These are phyloP conservation scores for Dufourea novaeangliae DNA, from an alignment of 1,140 invertebrate genomes.

Conservation along the genomic window DNA sequence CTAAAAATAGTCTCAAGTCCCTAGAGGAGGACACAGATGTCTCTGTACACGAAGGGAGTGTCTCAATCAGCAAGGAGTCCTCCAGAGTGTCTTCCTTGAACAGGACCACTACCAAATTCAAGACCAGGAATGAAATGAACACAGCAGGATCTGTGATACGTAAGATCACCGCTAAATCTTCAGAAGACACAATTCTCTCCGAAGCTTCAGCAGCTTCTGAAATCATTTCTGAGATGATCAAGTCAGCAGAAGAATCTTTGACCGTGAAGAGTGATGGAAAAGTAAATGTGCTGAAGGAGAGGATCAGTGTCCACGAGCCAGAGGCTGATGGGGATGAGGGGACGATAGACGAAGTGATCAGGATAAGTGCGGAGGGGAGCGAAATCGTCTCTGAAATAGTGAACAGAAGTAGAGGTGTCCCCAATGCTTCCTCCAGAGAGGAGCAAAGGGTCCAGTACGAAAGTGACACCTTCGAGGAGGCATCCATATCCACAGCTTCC, in stretches of 20 bases:
- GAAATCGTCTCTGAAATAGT: constrained; percentile 30
- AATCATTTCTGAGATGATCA: background rate
- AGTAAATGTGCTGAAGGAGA: background rate
- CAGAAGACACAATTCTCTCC: background rate
- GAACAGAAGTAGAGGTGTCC: background rate
- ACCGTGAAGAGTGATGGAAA: background rate
- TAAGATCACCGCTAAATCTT: background rate
- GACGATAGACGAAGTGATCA: constrained; percentile 36
- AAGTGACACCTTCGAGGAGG: constrained; percentile 64
- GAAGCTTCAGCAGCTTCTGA: background rate
- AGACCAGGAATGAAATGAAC: background rate
- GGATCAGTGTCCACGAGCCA: background rate
- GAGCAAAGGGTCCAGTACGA: constrained; percentile 28
- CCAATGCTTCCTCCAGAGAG: background rate
- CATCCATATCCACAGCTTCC: constrained; percentile 30
- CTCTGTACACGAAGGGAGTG: background rate
- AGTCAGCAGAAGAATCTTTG: background rate
- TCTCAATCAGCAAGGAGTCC: background rate
- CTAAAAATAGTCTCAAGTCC: background rate
- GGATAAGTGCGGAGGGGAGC: constrained; percentile 13
- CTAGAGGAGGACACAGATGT: background rate
- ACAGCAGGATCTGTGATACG: background rate
- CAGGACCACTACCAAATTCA: background rate
- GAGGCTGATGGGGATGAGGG: background rate
- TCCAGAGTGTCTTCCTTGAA: no score